Percentiles rank a stretch among this genome's conserved stretches.
Evolutionary conservation across 2,113 vertebrate species (phyloP).

Genomic region (Ctenomys sociabilis): DNA sequence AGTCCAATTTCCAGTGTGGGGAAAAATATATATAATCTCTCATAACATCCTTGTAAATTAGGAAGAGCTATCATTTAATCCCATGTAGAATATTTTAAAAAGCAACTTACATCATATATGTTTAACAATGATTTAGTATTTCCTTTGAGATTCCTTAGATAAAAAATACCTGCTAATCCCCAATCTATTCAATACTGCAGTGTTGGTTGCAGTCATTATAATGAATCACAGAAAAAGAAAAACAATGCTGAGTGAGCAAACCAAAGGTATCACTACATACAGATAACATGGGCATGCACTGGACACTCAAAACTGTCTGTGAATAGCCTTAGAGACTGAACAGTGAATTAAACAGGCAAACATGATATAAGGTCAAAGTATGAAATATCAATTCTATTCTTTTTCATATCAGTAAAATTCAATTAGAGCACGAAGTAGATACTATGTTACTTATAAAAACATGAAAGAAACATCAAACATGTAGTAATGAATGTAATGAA

Average conservation of each 20-base stretch:
- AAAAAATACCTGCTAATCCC: background rate
- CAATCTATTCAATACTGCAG: background rate
- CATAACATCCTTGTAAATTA: background rate
- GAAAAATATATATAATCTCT: background rate
- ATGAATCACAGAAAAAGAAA: background rate
- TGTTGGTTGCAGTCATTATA: background rate
- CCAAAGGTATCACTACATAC: background rate
- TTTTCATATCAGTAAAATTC: constrained; percentile 39
- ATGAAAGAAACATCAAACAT: constrained; percentile 55
- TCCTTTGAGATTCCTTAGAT: background rate
- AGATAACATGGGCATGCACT: background rate
- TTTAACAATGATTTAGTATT: background rate
- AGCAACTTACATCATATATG: background rate
- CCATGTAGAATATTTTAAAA: background rate
- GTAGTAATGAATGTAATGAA: constrained; percentile 21
- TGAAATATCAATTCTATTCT: constrained; percentile 9
- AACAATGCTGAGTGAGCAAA: background rate
- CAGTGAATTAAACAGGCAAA: background rate
- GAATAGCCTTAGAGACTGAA: constrained; percentile 31
- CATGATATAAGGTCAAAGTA: background rate
- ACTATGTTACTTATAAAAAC: constrained; percentile 26
- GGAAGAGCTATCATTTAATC: background rate
- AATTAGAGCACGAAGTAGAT: constrained; percentile 56
- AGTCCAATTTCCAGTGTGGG: too few species aligned
- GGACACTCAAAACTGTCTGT: constrained; percentile 1